phyloP scores from a whole-genome alignment of 2,797 vertebrate genomes.

The Enteromius mattozi region DNA sequence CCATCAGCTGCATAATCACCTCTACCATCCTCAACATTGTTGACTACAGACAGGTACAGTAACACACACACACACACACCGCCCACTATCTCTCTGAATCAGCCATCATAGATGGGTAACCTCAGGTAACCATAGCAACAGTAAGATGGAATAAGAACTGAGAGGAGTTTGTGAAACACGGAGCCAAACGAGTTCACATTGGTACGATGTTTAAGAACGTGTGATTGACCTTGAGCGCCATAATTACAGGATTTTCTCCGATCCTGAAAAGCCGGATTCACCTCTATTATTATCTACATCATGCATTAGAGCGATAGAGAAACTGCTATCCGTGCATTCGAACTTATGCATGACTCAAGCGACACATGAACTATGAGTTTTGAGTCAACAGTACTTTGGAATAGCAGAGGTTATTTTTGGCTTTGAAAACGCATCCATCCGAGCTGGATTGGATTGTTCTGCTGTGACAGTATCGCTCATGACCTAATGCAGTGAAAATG shows the following conservation, averaged over 20 bases:
- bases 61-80: conserved; percentile 16
- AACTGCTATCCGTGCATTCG: neutral
- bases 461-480: neutral
- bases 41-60: conserved; percentile 79
- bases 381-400: conserved; percentile 12
- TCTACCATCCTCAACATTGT: conserved; percentile 79
- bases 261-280: neutral
- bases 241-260: neutral
- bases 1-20: conserved; percentile 76
- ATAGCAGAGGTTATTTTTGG: conserved; percentile 10
- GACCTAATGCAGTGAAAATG: neutral
- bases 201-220: neutral
- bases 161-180: neutral
- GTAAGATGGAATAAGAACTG: neutral
- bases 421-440: neutral
- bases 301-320: neutral
- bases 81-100: conserved; percentile 25
- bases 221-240: neutral
- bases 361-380: neutral
- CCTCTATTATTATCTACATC: neutral
- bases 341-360: neutral
- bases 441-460: neutral
- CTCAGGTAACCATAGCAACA: conserved; percentile 44
- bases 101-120: conserved; percentile 7
- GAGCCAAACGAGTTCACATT: conserved; percentile 1